A percentile compares a stretch with the other conserved stretches of the same genome.
Evolutionary conservation across 2,888 invertebrate species (phyloP).

Genomic region (Nomada ferruginata): DNA sequence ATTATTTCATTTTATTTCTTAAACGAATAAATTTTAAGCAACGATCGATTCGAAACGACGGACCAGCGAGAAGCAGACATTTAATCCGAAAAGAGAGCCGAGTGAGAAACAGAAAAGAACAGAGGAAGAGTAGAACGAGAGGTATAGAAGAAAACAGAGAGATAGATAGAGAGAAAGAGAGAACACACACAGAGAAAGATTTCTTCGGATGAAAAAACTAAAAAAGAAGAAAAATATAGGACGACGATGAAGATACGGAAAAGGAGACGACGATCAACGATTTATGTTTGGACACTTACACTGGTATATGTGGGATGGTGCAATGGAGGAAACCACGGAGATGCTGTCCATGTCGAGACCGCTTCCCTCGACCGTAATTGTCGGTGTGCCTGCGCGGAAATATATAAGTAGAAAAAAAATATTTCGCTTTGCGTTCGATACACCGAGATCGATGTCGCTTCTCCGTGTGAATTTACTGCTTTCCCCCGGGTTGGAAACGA

Average conservation of each 20-base stretch:
- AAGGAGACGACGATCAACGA: conserved; percentile 67
- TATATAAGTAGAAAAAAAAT: conserved; percentile 68
- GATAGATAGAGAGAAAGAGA: conserved; percentile 26
- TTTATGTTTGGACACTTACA: conserved; percentile 86
- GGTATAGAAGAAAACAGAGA: conserved; percentile 3
- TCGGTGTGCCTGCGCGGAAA: conserved; percentile 84
- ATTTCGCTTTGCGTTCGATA: neutral
- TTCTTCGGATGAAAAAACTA: neutral
- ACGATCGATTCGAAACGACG: neutral
- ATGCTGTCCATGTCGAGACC: conserved; percentile 90
- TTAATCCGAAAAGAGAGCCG: conserved; percentile 23
- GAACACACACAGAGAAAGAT: neutral
- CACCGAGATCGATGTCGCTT: conserved; percentile 8
- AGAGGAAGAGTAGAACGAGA: conserved; percentile 3
- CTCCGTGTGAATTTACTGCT: neutral
- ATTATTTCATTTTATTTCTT: neutral
- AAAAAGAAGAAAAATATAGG: conserved; percentile 19
- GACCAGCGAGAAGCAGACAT: conserved; percentile 42
- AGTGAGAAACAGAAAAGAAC: conserved; percentile 1
- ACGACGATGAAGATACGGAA: conserved; percentile 47
- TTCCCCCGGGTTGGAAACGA: neutral
- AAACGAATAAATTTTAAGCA: neutral
- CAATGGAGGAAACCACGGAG: conserved; percentile 89
- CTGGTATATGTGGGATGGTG: conserved; percentile 89
- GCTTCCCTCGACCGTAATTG: conserved; percentile 85